A percentile compares a stretch with the other conserved stretches of the same genome.
phyloP scores from a whole-genome alignment of 2,888 invertebrate genomes.

The Molanna angustata region DNA sequence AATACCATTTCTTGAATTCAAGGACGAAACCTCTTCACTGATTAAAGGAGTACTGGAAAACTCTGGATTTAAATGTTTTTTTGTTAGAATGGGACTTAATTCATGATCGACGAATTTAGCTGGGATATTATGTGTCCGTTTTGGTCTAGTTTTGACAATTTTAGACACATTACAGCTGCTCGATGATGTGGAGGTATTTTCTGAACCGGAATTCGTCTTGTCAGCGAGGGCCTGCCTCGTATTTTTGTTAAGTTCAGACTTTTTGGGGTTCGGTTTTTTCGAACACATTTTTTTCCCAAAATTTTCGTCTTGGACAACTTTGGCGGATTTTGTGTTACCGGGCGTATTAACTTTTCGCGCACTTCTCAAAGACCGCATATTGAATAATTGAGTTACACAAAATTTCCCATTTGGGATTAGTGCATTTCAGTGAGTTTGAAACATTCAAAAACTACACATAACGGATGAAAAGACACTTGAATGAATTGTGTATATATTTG shows the following conservation, averaged over 20 bases:
- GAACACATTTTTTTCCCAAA: conserved; percentile 17
- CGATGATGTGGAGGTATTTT: conserved; percentile 15
- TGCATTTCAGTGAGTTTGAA: too few relatives aligned
- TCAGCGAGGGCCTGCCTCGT: conserved; percentile 28
- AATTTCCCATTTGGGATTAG: too few relatives aligned
- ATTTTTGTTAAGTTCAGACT: conserved; percentile 2
- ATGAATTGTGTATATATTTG: too few relatives aligned
- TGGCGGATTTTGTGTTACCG: neutral
- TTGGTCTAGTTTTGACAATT: conserved; percentile 37
- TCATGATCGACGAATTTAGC: conserved; percentile 45
- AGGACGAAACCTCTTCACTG: too few relatives aligned
- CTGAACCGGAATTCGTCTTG: conserved; percentile 27
- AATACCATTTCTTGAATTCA: too few relatives aligned
- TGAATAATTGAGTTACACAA: too few relatives aligned
- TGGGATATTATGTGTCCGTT: conserved; percentile 44
- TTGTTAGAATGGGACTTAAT: conserved; percentile 42
- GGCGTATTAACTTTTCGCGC: conserved; percentile 12
- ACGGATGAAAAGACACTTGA: too few relatives aligned
- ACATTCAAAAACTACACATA: too few relatives aligned
- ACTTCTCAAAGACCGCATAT: conserved; percentile 25
- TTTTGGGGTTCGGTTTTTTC: conserved; percentile 11
- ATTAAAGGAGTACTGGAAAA: conserved; percentile 28
- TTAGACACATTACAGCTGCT: neutral
- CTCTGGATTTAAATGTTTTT: conserved; percentile 7
- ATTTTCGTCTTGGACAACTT: conserved; percentile 21